A percentile compares a stretch with the other conserved stretches of the same genome.
These are phyloP conservation scores for Abscondita cerata DNA, from an alignment of 2,888 invertebrate genomes.

Conservation along the genomic window DNA sequence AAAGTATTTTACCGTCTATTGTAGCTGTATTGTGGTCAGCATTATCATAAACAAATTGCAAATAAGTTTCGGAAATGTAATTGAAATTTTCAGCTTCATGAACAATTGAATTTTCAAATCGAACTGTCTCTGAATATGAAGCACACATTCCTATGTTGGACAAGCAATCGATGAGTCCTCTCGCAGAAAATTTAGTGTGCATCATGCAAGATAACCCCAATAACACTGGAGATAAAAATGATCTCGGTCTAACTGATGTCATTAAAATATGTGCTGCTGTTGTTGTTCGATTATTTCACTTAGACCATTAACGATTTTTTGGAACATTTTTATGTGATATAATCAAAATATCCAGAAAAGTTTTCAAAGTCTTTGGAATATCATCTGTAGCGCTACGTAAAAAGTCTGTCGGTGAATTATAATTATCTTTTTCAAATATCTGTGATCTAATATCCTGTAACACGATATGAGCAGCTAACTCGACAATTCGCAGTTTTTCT, in stretches of 20 bases:
- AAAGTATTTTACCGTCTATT: neutral
- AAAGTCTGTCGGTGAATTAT: neutral
- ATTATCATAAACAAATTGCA: constrained; percentile 1
- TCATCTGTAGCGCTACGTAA: neutral
- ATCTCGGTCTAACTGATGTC: neutral
- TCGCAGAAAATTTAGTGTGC: neutral
- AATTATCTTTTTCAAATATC: neutral
- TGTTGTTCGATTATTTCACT: neutral
- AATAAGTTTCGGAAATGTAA: neutral
- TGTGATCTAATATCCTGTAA: neutral
- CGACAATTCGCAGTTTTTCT: no score
- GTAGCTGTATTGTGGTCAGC: neutral
- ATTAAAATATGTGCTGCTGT: neutral
- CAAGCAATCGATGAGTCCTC: neutral
- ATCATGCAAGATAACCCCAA: neutral
- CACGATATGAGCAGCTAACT: neutral
- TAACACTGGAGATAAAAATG: neutral
- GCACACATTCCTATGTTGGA: neutral
- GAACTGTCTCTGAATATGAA: neutral
- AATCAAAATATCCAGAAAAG: neutral
- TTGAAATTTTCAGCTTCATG: neutral
- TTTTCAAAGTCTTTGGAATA: neutral
- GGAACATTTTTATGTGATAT: neutral
- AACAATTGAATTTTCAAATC: neutral
- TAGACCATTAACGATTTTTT: neutral